A percentile compares a stretch with the other conserved stretches of the same genome.
Evolutionary conservation across 2,113 vertebrate genomes (phyloP).

Genomic region (Verasper variegatus): DNA sequence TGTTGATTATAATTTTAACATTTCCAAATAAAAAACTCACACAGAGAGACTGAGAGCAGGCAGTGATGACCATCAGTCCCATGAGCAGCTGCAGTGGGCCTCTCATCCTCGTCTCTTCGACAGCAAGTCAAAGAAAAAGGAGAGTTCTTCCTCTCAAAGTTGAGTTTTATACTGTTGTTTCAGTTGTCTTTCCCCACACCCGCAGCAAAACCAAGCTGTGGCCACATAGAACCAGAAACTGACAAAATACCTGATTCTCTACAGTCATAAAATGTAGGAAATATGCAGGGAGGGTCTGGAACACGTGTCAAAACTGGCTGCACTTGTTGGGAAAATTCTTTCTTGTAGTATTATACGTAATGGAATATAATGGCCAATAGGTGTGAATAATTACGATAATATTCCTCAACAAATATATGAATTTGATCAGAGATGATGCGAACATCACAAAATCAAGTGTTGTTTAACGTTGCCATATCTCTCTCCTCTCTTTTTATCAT

Average conservation of each 20-base stretch:
- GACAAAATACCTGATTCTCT: constrained; percentile 72
- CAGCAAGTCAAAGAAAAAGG: background rate
- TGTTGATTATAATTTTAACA: background rate
- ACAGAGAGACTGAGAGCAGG: constrained; percentile 14
- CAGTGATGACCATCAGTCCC: constrained; percentile 38
- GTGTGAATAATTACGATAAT: too few relatives aligned
- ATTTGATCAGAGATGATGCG: too few relatives aligned
- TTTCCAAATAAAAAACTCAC: constrained; percentile 45
- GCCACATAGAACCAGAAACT: background rate
- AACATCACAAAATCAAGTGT: too few relatives aligned
- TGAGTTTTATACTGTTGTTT: background rate
- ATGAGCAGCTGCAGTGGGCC: constrained; percentile 14
- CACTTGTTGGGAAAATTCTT: background rate
- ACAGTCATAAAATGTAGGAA: constrained; percentile 62
- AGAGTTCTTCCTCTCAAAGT: background rate
- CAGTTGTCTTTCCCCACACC: background rate
- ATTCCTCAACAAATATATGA: too few relatives aligned
- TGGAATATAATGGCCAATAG: background rate
- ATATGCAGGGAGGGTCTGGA: constrained; percentile 53
- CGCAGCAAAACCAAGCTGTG: constrained; percentile 1
- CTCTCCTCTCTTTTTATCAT: background rate
- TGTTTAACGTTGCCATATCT: too few relatives aligned
- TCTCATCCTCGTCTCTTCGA: constrained; percentile 39
- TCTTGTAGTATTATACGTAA: background rate
- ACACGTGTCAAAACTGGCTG: constrained; percentile 15